Evolutionary conservation across 2,888 invertebrate species (phyloP).

Genomic region (Drosophila nigricruria): DNA sequence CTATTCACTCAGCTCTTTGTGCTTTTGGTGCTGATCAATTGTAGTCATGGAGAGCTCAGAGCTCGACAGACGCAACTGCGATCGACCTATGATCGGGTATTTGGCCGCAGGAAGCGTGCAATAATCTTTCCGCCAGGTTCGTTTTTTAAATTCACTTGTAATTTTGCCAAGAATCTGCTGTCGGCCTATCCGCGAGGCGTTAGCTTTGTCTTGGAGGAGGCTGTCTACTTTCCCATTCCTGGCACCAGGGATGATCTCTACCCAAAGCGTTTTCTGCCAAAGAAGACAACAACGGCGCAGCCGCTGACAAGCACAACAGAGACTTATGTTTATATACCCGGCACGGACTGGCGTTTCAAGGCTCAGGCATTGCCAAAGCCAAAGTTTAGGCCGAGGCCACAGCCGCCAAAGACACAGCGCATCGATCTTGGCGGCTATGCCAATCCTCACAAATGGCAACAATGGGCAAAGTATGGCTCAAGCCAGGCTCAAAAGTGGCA

Average conservation of each 20-base stretch:
- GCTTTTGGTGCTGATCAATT: conserved; percentile 36
- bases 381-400: conserved; percentile 4
- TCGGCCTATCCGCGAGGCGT: conserved; percentile 78
- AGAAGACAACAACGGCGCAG: conserved; percentile 67
- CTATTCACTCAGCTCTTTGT: conserved; percentile 37
- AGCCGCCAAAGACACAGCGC: conserved; percentile 62
- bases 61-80: conserved; percentile 23
- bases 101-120: conserved; percentile 76
- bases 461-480: conserved; percentile 63
- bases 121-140: conserved; percentile 80
- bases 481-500: conserved; percentile 48
- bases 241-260: conserved; percentile 75
- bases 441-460: conserved; percentile 67
- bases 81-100: conserved; percentile 46
- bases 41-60: conserved; percentile 9
- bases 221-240: conserved; percentile 79
- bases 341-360: conserved; percentile 77
- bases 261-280: conserved; percentile 73
- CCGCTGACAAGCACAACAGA: conserved; percentile 55
- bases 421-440: conserved; percentile 52
- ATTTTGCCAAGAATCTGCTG: conserved; percentile 71
- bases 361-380: conserved; percentile 66
- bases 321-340: conserved; percentile 75
- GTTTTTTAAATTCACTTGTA: conserved; percentile 77
- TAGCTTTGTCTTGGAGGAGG: conserved; percentile 74